These are phyloP conservation scores for Anguilla marmorata DNA, from an alignment of 2,797 vertebrate species.

Conservation along the genomic window DNA sequence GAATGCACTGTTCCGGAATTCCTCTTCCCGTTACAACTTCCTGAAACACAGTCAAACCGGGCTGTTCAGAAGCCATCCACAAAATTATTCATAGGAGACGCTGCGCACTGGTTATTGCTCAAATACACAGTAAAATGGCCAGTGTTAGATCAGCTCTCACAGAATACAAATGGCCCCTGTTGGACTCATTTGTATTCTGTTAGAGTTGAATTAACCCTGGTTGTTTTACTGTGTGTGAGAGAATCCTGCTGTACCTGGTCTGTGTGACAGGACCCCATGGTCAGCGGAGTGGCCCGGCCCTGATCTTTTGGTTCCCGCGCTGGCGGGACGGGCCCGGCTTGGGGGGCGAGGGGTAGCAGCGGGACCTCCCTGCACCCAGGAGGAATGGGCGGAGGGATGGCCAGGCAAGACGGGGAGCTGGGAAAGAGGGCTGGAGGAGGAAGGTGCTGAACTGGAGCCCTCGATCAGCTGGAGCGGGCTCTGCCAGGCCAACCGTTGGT, in stretches of 20 bases:
- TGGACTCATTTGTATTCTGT: no score
- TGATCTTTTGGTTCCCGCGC: slow-evolving; percentile 38
- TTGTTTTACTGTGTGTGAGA: neutral
- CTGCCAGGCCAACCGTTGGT: neutral
- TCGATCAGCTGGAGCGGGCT: slow-evolving; percentile 43
- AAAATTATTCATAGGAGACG: neutral
- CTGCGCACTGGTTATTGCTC: neutral
- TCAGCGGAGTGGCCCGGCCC: neutral
- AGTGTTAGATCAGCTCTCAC: neutral
- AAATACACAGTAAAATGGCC: neutral
- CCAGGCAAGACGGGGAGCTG: slow-evolving; percentile 55
- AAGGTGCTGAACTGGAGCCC: slow-evolving; percentile 30
- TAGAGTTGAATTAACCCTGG: no score
- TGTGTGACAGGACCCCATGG: slow-evolving; percentile 20
- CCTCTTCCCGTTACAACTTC: slow-evolving; percentile 33
- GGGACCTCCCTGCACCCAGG: neutral
- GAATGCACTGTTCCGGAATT: slow-evolving; percentile 23
- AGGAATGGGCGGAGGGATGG: neutral
- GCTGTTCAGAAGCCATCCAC: neutral
- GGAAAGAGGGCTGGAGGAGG: neutral
- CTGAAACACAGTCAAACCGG: slow-evolving; percentile 32
- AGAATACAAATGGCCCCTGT: no score
- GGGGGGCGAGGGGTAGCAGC: slow-evolving; percentile 47
- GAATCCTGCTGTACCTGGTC: slow-evolving; percentile 37
- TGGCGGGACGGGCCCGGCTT: slow-evolving; percentile 39